Base-by-base conservation (phyloP, 2,888 invertebrate species). In the Ochropacha duplaris region DNA sequence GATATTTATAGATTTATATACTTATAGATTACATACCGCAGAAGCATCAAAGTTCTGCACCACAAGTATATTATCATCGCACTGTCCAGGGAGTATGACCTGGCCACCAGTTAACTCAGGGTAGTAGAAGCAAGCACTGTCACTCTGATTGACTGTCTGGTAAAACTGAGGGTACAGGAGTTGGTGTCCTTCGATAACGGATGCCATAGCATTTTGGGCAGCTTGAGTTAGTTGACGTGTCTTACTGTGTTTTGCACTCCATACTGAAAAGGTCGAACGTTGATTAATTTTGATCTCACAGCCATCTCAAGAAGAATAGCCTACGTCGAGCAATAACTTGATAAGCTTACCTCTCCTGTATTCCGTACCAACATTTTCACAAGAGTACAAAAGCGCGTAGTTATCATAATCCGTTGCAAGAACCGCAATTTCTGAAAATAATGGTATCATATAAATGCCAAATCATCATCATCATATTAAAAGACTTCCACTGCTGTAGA, bases 241-340 rank as follows among this genome's bases (percentile, higher is more conserved):
- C 54, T 79, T 86, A 69, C 90, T 90, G 69, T 88, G 84, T 64
- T 87, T 88, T 1, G 87, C 87, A 62, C 90, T 90, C 90, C 90
- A 91, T 54, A 90, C 91, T 91, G 72, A 6, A 68, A 78, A 59
- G 5, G 24, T n/a, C n/a, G n/a, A n/a, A n/a, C n/a, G n/a, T n/a
- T n/a, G n/a, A n/a, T n/a, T n/a, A n/a, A n/a, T n/a, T n/a, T n/a
- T n/a, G n/a, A n/a, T n/a, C n/a, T n/a, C n/a, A n/a, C n/a, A n/a
- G n/a, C n/a, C n/a, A n/a, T n/a, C n/a, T n/a, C n/a, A 24, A 24
- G 24, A 24, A 24, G 24, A n/a, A n/a, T 24, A 24, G 24, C 24
- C 24, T n/a, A n/a, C n/a, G 5, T 24, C 24, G 5, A 24, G 4
- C 14, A 11, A 55, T 31, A 44, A 51, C n/a, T 22, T 22, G 16